Conservation (phyloP, 2,888 invertebrate genomes). For the Zaprionus obscuricornis region DNA sequence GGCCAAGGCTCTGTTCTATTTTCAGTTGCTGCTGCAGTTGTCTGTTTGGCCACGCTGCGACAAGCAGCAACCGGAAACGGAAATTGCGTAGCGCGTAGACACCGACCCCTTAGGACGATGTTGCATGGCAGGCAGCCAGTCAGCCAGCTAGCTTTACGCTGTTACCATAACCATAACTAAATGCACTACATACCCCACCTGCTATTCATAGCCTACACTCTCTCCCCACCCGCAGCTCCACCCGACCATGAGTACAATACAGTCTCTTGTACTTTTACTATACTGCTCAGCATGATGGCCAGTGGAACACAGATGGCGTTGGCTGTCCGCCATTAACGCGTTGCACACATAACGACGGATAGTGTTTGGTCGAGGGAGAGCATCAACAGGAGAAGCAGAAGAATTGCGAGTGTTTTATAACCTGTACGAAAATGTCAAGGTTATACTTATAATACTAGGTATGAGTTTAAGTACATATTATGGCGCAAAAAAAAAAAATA, state of each 20-base stretch:
- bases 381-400: background rate
- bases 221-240: too few relatives aligned
- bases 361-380: background rate
- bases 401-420: constrained; percentile 45
- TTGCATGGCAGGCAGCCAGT: constrained; percentile 39
- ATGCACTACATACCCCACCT: constrained; percentile 13
- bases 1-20: constrained; percentile 38
- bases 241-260: too few relatives aligned
- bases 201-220: background rate
- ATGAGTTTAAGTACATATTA: constrained; percentile 39
- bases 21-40: constrained; percentile 50
- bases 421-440: constrained; percentile 56
- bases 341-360: background rate
- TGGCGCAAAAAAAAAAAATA: too few relatives aligned
- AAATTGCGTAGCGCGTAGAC: constrained; percentile 71
- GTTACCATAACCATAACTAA: constrained; percentile 56
- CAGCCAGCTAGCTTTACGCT: constrained; percentile 22
- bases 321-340: constrained; percentile 64
- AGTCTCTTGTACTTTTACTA: too few relatives aligned
- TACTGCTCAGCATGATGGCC: background rate
- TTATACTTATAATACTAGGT: constrained; percentile 23
- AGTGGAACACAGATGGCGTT: constrained; percentile 30
- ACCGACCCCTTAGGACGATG: constrained; percentile 38
- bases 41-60: constrained; percentile 47
- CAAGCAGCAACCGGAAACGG: constrained; percentile 71